Base-by-base conservation (phyloP, 1,140 invertebrate species). In the Drosophila bipectinata region DNA sequence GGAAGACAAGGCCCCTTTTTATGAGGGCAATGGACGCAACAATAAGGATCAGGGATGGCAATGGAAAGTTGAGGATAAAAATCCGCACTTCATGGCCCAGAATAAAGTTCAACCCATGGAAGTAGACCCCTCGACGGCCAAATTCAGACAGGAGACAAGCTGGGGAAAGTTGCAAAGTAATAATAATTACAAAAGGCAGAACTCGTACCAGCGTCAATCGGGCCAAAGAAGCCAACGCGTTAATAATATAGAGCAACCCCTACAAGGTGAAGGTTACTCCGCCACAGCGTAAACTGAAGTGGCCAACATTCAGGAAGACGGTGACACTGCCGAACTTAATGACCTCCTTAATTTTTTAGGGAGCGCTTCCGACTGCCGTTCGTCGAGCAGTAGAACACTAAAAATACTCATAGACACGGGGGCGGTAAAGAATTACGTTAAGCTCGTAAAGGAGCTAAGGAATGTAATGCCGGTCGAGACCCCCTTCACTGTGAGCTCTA, bases 361-460 rank as follows among this genome's bases (percentile, higher is more conserved):
- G 41, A 47, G 34, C 44, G 39, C 30, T 73, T 57, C 51, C 52
- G 51, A 26, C 41, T 72, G 32, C 51, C 71, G 72, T 69, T 53
- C 30, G 30, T 44, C 44, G 47, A 58, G 14, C 44, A 52, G 52
- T 24, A 73, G 18, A 60, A 59, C 39, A 37, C 2, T 69, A 53
- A 74, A 58, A 37, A 68, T 69, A 1, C 24, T 74, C 10, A 58
- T 56, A 28, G 48, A 71, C 30, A 73, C 63, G 21, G 39, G 39
- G 54, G 18, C 61, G 53, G 52, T 53, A 47, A 72, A 59, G 41
- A 66, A 66, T 44, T 60, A 47, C 32, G 28, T 72, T 30, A 72
- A 41, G 47, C 51, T 51, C 45, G 26, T 60, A 57, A 60, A 49
- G 37, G 52, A 60, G 37, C 57, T 73, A 32, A 67, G 9, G 54